Evolutionary conservation across 2,797 vertebrate species (phyloP).

Genomic region (Crenichthys baileyi): DNA sequence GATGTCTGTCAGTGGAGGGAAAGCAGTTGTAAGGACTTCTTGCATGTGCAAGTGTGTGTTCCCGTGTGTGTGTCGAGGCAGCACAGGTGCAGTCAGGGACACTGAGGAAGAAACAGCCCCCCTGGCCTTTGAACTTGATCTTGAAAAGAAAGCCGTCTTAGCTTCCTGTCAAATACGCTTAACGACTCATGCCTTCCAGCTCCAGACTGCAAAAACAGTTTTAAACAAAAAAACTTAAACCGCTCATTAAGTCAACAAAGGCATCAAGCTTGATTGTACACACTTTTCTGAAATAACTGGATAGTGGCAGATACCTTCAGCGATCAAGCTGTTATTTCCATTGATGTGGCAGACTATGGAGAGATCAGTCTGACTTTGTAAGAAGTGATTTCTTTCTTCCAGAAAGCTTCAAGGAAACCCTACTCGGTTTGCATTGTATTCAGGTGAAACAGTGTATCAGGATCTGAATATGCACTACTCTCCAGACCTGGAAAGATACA

Average conservation of each 20-base stretch:
- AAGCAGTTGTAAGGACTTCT: slow-evolving; percentile 20
- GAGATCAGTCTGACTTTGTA: neutral
- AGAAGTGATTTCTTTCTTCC: slow-evolving; percentile 7
- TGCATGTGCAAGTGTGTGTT: slow-evolving; percentile 16
- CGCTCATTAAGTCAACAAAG: slow-evolving; percentile 23
- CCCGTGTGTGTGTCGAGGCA: slow-evolving; percentile 30
- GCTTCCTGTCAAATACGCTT: slow-evolving; percentile 73
- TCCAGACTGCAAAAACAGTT: slow-evolving; percentile 56
- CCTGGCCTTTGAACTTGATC: slow-evolving; percentile 82
- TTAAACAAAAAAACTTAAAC: slow-evolving; percentile 26
- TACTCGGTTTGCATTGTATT: slow-evolving; percentile 26
- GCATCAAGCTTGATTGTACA: slow-evolving; percentile 10
- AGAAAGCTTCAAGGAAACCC: slow-evolving; percentile 20
- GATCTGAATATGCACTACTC: neutral
- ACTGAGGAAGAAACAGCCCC: slow-evolving; percentile 64
- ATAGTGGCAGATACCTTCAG: slow-evolving; percentile 16
- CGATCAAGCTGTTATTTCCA: neutral
- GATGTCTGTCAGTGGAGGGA: slow-evolving; percentile 57
- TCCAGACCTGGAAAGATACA: slow-evolving; percentile 29
- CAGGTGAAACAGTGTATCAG: slow-evolving; percentile 13
- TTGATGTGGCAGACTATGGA: neutral
- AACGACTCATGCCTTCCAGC: slow-evolving; percentile 68
- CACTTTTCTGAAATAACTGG: slow-evolving; percentile 13
- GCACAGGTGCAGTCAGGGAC: slow-evolving; percentile 83
- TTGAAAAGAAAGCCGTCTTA: slow-evolving; percentile 77